Conservation (phyloP, 2,888 invertebrate species). For the Oscheius sp. region DNA sequence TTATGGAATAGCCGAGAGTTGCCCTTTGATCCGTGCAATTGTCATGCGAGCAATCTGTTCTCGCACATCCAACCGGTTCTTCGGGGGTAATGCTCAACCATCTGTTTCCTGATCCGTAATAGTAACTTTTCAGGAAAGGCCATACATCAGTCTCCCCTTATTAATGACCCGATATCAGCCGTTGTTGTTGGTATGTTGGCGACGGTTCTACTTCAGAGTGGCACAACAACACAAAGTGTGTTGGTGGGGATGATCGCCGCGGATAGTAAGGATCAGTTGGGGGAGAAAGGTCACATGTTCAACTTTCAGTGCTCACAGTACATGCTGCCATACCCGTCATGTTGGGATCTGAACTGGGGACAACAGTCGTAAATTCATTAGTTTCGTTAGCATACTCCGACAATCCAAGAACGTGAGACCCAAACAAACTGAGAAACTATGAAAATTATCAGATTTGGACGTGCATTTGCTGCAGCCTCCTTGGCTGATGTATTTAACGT, state of each 20-base stretch:
- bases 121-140: constrained; percentile 57
- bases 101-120: background rate
- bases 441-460: constrained; percentile 40
- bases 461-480: constrained; percentile 78
- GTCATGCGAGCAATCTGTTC: constrained; percentile 12
- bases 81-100: background rate
- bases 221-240: constrained; percentile 63
- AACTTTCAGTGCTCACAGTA: constrained; percentile 73
- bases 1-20: background rate
- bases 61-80: constrained; percentile 21
- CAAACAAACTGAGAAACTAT: background rate
- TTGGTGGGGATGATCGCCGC: constrained; percentile 76
- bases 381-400: constrained; percentile 76
- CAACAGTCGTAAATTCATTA: constrained; percentile 78
- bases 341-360: constrained; percentile 78
- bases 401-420: constrained; percentile 46
- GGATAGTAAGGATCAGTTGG: constrained; percentile 59
- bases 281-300: background rate
- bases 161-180: constrained; percentile 68
- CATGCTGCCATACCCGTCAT: constrained; percentile 77
- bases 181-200: constrained; percentile 68
- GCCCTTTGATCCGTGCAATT: constrained; percentile 15
- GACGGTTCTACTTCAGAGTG: constrained; percentile 65
- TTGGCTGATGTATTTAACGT: constrained; percentile 79
- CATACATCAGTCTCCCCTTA: constrained; percentile 63